phyloP scores from a whole-genome alignment of 2,113 vertebrate species.

The Murina feae region DNA sequence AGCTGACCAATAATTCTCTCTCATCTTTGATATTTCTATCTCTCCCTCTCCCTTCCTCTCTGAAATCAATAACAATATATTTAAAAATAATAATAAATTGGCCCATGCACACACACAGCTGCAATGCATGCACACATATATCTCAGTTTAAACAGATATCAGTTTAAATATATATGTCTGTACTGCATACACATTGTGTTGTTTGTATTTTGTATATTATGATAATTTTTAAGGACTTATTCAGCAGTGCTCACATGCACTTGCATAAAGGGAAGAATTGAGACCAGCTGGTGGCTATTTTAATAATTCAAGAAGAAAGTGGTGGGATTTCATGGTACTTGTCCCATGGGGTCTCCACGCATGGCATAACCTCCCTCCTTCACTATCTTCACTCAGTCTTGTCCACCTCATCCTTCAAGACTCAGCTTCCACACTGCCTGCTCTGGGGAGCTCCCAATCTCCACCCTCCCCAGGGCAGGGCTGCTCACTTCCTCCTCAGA shows the following conservation, averaged over 20 bases:
- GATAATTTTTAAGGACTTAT: neutral
- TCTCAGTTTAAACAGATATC: neutral
- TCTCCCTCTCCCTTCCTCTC: no score
- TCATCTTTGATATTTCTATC: no score
- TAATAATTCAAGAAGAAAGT: neutral
- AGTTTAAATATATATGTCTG: neutral
- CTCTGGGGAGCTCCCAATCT: neutral
- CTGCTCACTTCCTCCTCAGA: neutral
- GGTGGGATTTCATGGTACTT: neutral
- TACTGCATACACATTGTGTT: neutral
- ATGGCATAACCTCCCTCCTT: neutral
- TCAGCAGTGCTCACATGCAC: neutral
- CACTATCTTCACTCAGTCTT: neutral
- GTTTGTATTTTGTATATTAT: neutral
- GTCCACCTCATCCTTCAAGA: neutral
- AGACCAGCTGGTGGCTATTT: neutral
- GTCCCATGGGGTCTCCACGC: neutral
- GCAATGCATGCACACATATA: neutral
- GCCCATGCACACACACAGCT: neutral
- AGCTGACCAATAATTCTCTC: no score
- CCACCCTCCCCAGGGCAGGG: accelerated
- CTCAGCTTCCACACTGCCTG: neutral
- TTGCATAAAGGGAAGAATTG: neutral
- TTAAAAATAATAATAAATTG: no score
- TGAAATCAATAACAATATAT: no score